Evolutionary conservation across 2,797 vertebrate species (phyloP), one percentile per base, ranked within the genome.

Genomic region (Tachyglossus aculeatus): DNA sequence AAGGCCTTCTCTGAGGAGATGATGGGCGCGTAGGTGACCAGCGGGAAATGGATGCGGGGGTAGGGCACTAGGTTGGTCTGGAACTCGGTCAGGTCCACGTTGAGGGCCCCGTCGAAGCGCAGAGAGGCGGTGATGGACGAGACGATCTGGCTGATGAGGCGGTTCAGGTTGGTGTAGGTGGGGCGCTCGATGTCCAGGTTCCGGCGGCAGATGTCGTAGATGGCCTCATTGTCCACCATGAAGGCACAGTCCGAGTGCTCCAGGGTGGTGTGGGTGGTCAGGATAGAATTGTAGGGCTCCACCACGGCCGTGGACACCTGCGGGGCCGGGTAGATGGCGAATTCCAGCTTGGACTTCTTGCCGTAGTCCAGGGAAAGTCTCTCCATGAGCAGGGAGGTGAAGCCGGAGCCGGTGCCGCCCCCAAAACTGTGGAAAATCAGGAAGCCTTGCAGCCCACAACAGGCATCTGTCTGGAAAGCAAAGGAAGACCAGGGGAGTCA

Each of bases 31-130:
- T 93, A 93, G 56, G 93, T 93, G 44, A 91, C 92, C 37, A 93
- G 24, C 0, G 92, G 92, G 74, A 94, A 93, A 72, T 93, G 93
- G 76, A 94, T 94, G 40, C 91, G 91, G 0, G 93, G 93, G 43
- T 94, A 94, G 48, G 93, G 93, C 34, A 94, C 93, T 77, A 94
- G 74, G 63, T 94, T 94, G 37, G 93, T 94, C 88, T 94, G 93
- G 80, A 93, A 94, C 37, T 94, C 93, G 0, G 89, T 93, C 58
- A 94, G 87, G 65, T 93, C 92, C 59, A 93, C 92, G 0, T 94
- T 94, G 47, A 94, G 91, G 47, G 93, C 92, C 0, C 93, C 92
- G 0, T 92, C 83, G 0, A 94, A 93, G 44, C 92, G 90, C 66
- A 93, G 85, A 0, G 93, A 94, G 44, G 91, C 91, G 0, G 93